Base-by-base conservation (phyloP, 1,140 invertebrate genomes). In the Orussus abietinus region DNA sequence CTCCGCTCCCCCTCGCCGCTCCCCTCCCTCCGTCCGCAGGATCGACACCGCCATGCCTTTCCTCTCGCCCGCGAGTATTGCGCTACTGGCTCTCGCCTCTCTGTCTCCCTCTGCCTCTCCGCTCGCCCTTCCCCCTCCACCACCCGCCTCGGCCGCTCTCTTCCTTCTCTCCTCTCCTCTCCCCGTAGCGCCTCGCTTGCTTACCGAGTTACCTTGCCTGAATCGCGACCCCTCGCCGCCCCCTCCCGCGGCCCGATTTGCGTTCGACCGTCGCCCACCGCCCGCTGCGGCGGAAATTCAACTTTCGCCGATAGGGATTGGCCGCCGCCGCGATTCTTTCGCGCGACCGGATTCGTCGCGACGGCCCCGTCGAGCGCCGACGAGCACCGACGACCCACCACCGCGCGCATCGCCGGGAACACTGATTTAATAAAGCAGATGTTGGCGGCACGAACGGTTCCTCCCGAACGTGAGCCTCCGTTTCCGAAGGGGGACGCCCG, bases 161-260 rank as follows among this genome's bases (percentile, higher is more conserved):
- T 20, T 10, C 26, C 21, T 40, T 17, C 20, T 35, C 22, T 25
- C 9, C 11, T 35, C 13, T 11, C 4, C 13, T 5, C 10, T 13
- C 6, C 13, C 26, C 30, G 22, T 45, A 41, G 22, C 38, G 22
- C 12, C 12, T 43, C 26, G 35, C 12, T 11, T 12, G 22, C 38
- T 32, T 25, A 29, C 43, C 31, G 39, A 22, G 22, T 37, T 47
- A 28, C 20, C 29, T 37, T 38, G 33, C 43, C 35, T 47, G 22
- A 33, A 35, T 41, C 18, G 42, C 38, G 19, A 14, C 28, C 38
- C 17, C 33, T 34, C 45, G 43, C 37, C 42, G 40, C 31, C 45
- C 19, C 29, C 35, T 28, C 32, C 39, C 34, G 40, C 38, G 44
- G 45, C 45, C 41, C 51, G 46, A 55, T 55, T 55, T 55, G 50